Evolutionary conservation across 2,113 vertebrate species (phyloP).

Genomic region (Neogobius melanostomus): DNA sequence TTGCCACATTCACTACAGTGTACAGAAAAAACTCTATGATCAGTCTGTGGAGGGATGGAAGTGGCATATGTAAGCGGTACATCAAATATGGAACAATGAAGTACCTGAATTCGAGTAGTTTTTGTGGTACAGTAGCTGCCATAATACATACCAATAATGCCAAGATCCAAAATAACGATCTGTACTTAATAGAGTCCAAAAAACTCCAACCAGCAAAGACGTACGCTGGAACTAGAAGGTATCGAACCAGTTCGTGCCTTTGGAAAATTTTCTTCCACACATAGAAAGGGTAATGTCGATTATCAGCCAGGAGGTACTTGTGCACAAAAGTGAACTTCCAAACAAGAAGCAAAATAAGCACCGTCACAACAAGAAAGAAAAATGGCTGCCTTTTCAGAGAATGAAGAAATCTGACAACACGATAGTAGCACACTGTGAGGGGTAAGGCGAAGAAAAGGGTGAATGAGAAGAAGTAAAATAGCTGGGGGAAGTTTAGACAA

Average conservation of each 20-base stretch:
- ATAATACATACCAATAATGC: constrained; percentile 83
- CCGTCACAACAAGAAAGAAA: constrained; percentile 69
- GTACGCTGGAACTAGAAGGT: constrained; percentile 86
- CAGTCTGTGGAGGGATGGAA: constrained; percentile 81
- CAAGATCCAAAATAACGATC: constrained; percentile 88
- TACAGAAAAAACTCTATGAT: constrained; percentile 85
- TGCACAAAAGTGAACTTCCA: constrained; percentile 94
- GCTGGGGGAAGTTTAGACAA: constrained; percentile 89
- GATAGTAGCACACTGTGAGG: constrained; percentile 78
- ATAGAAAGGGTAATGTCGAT: constrained; percentile 94
- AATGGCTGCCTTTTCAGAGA: constrained; percentile 77
- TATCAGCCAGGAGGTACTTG: constrained; percentile 93
- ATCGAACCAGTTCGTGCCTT: constrained; percentile 82
- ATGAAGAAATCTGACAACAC: constrained; percentile 79
- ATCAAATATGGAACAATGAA: constrained; percentile 94
- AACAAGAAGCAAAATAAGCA: constrained; percentile 78
- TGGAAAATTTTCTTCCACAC: constrained; percentile 92
- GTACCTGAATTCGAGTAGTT: constrained; percentile 95
- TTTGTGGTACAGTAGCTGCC: constrained; percentile 86
- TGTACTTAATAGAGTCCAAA: constrained; percentile 83
- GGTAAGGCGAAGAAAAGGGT: constrained; percentile 85
- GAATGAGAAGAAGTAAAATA: constrained; percentile 94
- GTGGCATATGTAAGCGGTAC: constrained; percentile 88
- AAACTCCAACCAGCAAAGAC: constrained; percentile 91
- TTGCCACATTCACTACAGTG: constrained; percentile 80